Conservation (phyloP, 2,113 vertebrate genomes). For the Limnothrissa miodon region DNA sequence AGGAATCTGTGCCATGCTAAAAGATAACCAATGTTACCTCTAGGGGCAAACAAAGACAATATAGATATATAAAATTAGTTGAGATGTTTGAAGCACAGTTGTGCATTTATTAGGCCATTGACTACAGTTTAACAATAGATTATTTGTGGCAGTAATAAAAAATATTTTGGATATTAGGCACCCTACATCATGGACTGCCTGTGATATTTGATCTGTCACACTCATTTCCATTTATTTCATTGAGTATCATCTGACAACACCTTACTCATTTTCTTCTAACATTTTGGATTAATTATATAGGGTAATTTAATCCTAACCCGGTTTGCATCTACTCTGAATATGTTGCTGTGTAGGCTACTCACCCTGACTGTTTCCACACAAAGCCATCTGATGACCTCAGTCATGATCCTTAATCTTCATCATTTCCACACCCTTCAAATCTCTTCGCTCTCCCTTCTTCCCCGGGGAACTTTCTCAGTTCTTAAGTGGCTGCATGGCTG, state of each 20-base stretch:
- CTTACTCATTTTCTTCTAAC: background rate
- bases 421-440: conserved; percentile 3
- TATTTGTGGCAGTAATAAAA: too few relatives aligned
- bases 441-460: background rate
- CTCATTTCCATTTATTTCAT: too few relatives aligned
- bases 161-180: too few relatives aligned
- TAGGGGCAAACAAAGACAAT: background rate
- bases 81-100: too few relatives aligned
- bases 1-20: background rate
- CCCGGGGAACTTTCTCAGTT: background rate
- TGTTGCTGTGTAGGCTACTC: background rate
- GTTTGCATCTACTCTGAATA: background rate
- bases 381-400: conserved; percentile 13
- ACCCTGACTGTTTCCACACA: background rate
- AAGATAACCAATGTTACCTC: background rate
- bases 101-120: too few relatives aligned
- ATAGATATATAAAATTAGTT: too few relatives aligned
- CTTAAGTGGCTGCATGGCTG: conserved; percentile 16
- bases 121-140: too few relatives aligned
- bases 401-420: background rate
- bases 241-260: background rate
- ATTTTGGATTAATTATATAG: too few relatives aligned
- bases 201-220: too few relatives aligned
- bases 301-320: background rate
- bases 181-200: too few relatives aligned